phyloP scores from a whole-genome alignment of 37 sponge, comb jelly and placozoan species.

The Geodia barretti region DNA sequence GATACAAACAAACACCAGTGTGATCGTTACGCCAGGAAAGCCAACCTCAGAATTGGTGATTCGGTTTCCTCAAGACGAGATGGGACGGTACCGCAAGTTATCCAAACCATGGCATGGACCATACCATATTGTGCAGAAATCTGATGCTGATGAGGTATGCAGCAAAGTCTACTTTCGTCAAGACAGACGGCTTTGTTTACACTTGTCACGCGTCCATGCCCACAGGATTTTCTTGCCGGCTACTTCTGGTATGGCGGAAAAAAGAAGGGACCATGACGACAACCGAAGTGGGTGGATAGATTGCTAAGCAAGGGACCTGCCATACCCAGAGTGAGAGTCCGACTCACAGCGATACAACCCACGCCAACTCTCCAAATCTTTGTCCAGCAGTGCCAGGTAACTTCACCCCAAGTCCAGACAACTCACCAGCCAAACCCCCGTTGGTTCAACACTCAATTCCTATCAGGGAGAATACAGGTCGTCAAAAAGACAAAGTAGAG shows the following conservation, averaged over 20 bases:
- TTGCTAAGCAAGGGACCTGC: too few relatives aligned
- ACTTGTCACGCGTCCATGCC: conserved; percentile 22
- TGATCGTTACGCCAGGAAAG: too few relatives aligned
- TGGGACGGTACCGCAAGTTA: conserved; percentile 31
- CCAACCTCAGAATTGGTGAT: too few relatives aligned
- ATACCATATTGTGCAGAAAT: background rate
- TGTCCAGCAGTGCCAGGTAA: too few relatives aligned
- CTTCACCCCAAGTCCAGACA: too few relatives aligned
- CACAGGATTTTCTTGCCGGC: conserved; percentile 34
- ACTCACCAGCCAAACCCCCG: too few relatives aligned
- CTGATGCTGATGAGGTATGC: conserved; percentile 25
- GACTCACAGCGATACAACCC: too few relatives aligned
- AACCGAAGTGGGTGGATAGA: conserved; percentile 39
- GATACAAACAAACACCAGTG: conserved; percentile 25
- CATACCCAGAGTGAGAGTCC: too few relatives aligned
- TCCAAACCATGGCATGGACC: conserved; percentile 51
- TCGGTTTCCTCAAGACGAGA: conserved; percentile 40
- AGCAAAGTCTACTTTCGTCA: conserved; percentile 40
- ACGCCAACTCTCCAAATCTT: too few relatives aligned
- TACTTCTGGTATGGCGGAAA: conserved; percentile 50
- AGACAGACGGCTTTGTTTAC: conserved; percentile 28
- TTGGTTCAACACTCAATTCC: too few relatives aligned
- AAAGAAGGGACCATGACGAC: background rate
- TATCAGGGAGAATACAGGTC: too few relatives aligned
- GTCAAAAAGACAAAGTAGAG: too few relatives aligned